phyloP scores from a whole-genome alignment of 1,140 invertebrate genomes.

The Cydia fagiglandana region DNA sequence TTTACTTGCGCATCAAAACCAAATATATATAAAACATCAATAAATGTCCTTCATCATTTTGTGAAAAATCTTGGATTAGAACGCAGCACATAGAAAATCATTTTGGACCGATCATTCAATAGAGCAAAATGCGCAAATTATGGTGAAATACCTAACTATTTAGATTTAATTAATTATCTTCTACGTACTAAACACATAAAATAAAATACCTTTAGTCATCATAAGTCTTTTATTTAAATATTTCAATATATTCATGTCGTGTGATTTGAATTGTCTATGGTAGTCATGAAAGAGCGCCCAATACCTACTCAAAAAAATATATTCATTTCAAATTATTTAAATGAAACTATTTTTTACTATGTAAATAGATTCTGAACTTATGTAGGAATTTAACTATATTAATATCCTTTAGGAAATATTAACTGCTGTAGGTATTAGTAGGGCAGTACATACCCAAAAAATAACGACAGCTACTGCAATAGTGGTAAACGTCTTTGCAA shows the following conservation, averaged over 20 bases:
- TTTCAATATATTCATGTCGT: slow-evolving; percentile 13
- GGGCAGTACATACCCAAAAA: slow-evolving; percentile 69
- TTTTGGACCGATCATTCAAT: slow-evolving; percentile 12
- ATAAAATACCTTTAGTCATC: slow-evolving; percentile 22
- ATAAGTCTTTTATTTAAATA: slow-evolving; percentile 25
- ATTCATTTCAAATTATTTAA: not conserved
- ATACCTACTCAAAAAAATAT: slow-evolving; percentile 6
- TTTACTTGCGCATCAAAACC: not conserved
- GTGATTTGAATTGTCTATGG: slow-evolving; percentile 31
- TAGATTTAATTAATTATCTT: not conserved
- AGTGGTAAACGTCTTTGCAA: slow-evolving; percentile 73
- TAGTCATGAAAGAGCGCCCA: not conserved
- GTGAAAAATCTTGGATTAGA: slow-evolving; percentile 42
- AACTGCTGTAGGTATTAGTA: slow-evolving; percentile 57
- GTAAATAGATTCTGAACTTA: too few species aligned
- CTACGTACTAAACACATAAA: not conserved
- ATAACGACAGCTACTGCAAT: slow-evolving; percentile 68
- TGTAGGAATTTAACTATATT: not conserved
- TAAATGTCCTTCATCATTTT: not conserved
- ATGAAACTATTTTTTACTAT: too few species aligned
- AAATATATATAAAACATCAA: not conserved
- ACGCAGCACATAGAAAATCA: slow-evolving; percentile 47
- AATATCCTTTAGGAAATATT: slow-evolving; percentile 10
- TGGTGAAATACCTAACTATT: not conserved
- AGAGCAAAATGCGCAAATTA: not conserved